A percentile compares a stretch with the other conserved stretches of the same genome.
phyloP scores from a whole-genome alignment of 2,797 vertebrate species.

The Ceryle rudis region DNA sequence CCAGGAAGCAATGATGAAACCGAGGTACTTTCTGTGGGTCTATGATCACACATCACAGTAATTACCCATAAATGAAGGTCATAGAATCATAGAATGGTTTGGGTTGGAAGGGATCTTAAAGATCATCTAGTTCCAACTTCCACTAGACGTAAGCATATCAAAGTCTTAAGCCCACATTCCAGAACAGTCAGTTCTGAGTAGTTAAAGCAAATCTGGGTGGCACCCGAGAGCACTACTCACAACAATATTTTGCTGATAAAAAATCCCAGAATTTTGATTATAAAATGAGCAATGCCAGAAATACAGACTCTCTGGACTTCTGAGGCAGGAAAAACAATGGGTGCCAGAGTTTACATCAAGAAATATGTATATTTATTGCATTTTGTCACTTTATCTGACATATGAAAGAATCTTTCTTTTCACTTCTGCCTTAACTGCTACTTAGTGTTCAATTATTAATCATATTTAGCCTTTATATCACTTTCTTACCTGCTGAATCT shows the following conservation, averaged over 20 bases:
- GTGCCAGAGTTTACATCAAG: constrained; percentile 22
- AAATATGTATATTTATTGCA: constrained; percentile 5
- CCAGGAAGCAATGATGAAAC: background rate
- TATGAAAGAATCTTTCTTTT: constrained; percentile 48
- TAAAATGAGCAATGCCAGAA: background rate
- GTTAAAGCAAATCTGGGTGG: background rate
- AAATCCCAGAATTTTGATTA: background rate
- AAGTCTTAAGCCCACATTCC: background rate
- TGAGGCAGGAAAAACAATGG: background rate
- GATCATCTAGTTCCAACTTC: no score
- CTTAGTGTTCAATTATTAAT: constrained; percentile 54
- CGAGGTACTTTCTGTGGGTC: background rate
- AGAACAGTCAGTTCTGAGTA: background rate
- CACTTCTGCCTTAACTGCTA: constrained; percentile 79
- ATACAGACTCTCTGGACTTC: constrained; percentile 5
- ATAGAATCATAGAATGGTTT: background rate
- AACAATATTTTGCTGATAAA: background rate
- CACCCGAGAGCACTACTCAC: background rate
- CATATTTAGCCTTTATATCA: constrained; percentile 54
- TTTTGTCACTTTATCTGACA: constrained; percentile 36
- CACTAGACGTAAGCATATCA: background rate
- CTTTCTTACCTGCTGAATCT: constrained; percentile 58
- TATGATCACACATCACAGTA: background rate
- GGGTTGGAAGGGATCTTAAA: no score
- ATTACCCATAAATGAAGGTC: background rate